Evolutionary conservation across 2,888 invertebrate genomes (phyloP), one percentile per base, ranked within the genome.

Genomic region (Stenodera caucasica): DNA sequence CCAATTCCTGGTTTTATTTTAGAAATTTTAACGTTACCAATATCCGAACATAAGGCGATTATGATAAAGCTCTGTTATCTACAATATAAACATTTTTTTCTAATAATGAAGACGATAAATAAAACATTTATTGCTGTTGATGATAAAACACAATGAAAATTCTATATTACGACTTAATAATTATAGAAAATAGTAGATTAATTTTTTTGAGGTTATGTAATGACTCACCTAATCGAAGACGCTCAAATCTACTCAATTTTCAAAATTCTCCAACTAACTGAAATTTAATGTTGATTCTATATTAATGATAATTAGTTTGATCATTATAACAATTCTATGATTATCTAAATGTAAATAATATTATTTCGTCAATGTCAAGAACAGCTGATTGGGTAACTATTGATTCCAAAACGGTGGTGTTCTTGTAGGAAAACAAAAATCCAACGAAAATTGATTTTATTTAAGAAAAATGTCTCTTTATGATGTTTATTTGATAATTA

Each of bases 321-420:
- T 45, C 21, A 45, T 45, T 21, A 4, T 45, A 37, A 21, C 12
- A 8, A 45, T 21, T 45, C 8, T 37, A 15, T 37, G 21, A 45
- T 45, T 21, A 45, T 45, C 45, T 11, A 18, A 45, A 45, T 45
- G 21, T 45, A 45, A 45, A 45, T 45, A 45, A 37, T 21, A 37
- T 15, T 12, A 2, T 11, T 45, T 45, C 11, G 45, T 45, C 45
- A 45, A 45, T 45, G 45, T 45, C 45, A 45, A 9, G 11, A 45
- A 18, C 45, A 45, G 45, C 45, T 45, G 45, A 45, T 45, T 18
- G 18, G 2, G 9, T 40, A 18, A 8, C n/a, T n/a, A 15, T 15
- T 37, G 37, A 15, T 15, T 37, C 37, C 2, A 37, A 37, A 37
- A 37, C 15, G 15, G 15, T 15, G 8, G 14, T 14, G 15, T 1